Evolutionary conservation across 30 jellyfish, hydroid and myxozoan genomes (phyloP).

Genomic region (Rhopilema esculentum): DNA sequence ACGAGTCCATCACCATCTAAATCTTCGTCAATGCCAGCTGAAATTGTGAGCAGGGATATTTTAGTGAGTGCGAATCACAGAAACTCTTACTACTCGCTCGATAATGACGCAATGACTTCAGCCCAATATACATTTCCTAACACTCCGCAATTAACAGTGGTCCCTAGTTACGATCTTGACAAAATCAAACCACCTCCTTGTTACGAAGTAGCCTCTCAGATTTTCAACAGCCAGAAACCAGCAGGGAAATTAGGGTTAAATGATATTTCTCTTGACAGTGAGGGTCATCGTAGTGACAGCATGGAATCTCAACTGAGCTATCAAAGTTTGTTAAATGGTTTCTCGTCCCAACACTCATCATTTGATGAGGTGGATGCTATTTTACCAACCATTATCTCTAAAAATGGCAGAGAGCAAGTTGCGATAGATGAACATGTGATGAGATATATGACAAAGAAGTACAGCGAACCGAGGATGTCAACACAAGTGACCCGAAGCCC

Average conservation of each 20-base stretch:
- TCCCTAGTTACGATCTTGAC: slow-evolving; percentile 27
- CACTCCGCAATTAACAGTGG: not conserved
- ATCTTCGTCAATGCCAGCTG: not conserved
- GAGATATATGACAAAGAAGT: slow-evolving; percentile 89
- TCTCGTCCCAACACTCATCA: slow-evolving; percentile 47
- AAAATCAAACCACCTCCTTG: slow-evolving; percentile 69
- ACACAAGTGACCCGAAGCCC: not conserved
- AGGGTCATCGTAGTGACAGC: slow-evolving; percentile 3
- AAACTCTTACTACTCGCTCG: not conserved
- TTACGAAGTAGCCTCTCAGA: slow-evolving; percentile 57
- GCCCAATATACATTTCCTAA: not conserved
- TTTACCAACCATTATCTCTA: slow-evolving; percentile 25
- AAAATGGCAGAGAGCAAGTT: slow-evolving; percentile 30
- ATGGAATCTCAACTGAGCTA: not conserved
- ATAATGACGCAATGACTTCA: not conserved
- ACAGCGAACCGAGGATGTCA: slow-evolving; percentile 91
- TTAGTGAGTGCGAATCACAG: not conserved
- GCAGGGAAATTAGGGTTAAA: slow-evolving; percentile 23
- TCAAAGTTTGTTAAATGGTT: slow-evolving; percentile 3
- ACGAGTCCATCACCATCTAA: not conserved
- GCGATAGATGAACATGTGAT: slow-evolving; percentile 78
- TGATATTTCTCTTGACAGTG: not conserved
- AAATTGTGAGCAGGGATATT: not conserved
- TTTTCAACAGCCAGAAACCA: slow-evolving; percentile 53
- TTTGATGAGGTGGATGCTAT: slow-evolving; percentile 56